Percentiles rank a stretch among this genome's conserved stretches.
Evolutionary conservation across 1,140 invertebrate genomes (phyloP).

Genomic region (Phthorimaea operculella): DNA sequence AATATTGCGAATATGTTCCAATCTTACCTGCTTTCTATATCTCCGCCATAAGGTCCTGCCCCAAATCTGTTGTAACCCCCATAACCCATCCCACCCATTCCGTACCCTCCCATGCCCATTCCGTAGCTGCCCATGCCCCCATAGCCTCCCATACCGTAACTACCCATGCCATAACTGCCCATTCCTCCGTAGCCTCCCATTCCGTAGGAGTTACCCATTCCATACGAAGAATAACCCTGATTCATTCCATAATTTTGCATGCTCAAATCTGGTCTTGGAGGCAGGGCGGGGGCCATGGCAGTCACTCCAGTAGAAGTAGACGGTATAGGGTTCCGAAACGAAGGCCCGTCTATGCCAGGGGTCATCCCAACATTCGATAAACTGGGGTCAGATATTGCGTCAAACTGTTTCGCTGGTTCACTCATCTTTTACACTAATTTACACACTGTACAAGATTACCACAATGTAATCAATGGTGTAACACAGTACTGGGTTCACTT

Average conservation of each 20-base stretch:
- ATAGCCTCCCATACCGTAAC: slow-evolving; percentile 32
- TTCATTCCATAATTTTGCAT: slow-evolving; percentile 35
- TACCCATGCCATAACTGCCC: slow-evolving; percentile 30
- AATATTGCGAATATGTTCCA: no score
- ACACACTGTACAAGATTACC: slow-evolving; percentile 11
- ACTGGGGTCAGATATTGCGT: slow-evolving; percentile 34
- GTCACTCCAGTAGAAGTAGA: slow-evolving; percentile 23
- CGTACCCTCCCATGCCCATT: slow-evolving; percentile 29
- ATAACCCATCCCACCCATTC: slow-evolving; percentile 31
- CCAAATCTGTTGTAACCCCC: slow-evolving; percentile 61
- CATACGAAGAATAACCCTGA: slow-evolving; percentile 23
- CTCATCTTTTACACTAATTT: no score
- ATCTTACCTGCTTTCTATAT: slow-evolving; percentile 73
- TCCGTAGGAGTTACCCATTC: slow-evolving; percentile 25
- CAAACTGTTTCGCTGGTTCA: slow-evolving; percentile 41
- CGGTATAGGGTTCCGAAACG: slow-evolving; percentile 41
- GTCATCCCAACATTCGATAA: slow-evolving; percentile 35
- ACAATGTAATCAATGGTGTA: slow-evolving; percentile 5
- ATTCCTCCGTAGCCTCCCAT: slow-evolving; percentile 29
- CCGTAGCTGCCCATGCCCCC: no score
- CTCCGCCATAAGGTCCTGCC: slow-evolving; percentile 67
- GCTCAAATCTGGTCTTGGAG: slow-evolving; percentile 42
- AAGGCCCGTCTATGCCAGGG: slow-evolving; percentile 16
- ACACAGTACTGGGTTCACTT: no score
- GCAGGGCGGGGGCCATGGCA: slow-evolving; percentile 31